Evolutionary conservation across 2,888 invertebrate species (phyloP).

Genomic region (Eudasyphora cyanicolor): DNA sequence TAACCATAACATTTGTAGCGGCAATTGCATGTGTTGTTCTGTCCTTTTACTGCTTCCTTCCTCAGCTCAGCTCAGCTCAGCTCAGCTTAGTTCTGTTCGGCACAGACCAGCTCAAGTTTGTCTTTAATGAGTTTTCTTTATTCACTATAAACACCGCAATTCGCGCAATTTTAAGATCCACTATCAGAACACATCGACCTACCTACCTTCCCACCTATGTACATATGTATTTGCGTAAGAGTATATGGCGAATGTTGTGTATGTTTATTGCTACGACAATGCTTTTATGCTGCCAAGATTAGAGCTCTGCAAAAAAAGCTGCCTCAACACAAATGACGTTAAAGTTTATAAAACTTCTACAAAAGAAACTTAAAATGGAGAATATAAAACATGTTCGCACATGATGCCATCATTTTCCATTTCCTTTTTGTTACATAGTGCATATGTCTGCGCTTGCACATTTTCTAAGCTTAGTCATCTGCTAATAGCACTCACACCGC

Average conservation of each 20-base stretch:
- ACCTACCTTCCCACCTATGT: no score
- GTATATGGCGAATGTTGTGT: no score
- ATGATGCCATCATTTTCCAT: neutral
- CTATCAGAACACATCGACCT: neutral
- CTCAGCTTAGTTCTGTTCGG: no score
- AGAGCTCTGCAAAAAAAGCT: neutral
- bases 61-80: no score
- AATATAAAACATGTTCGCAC: neutral
- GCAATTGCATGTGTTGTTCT: constrained; percentile 9
- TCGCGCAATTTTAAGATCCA: constrained; percentile 5
- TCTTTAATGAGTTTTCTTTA: constrained; percentile 45
- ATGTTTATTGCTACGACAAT: no score
- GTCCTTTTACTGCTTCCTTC: neutral
- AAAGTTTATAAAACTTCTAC: neutral
- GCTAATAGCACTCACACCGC: neutral
- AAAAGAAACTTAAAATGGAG: neutral
- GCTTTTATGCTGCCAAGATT: neutral
- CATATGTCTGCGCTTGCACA: neutral
- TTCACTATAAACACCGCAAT: constrained; percentile 49
- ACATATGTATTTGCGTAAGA: no score
- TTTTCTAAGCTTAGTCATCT: constrained; percentile 21
- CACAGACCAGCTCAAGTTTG: constrained; percentile 19
- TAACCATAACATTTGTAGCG: constrained; percentile 1
- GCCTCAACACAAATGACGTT: neutral
- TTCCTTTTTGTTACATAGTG: neutral